Evolutionary conservation across 2,113 vertebrate species (phyloP), one percentile per base, ranked within the genome.

Genomic region (human): DNA sequence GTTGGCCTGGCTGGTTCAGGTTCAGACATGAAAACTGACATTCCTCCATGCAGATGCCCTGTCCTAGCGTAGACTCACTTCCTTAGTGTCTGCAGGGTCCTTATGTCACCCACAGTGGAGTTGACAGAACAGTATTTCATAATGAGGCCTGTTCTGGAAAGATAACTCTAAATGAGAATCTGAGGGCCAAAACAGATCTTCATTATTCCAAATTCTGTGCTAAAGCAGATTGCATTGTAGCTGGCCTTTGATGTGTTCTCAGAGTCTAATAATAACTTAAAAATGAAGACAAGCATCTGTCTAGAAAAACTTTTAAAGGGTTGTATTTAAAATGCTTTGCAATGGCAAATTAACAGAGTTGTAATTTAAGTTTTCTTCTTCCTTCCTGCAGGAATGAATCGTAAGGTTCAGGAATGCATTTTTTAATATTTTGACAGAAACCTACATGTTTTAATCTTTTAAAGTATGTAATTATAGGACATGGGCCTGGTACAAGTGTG

Each of bases 241-340:
- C 55, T 89, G 75, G 82, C 52, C 89, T 96, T 94, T 90, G 86
- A 92, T 93, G 76, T 94, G 48, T 91, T 95, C 75, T 94, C 64
- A n/a, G 57, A 85, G 43, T 83, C 90, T 96, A 97, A 94, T 82
- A 90, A 95, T 95, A 96, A 92, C 52, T 96, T 90, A 72, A 76
- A 97, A 95, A 97, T 94, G 90, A 96, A 97, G 78, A 93, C 52
- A 88, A 96, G 57, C 64, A 48, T 96, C 93, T 96, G 55, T 64
- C 89, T 52, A 86, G 76, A 52, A 87, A 88, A 96, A 94, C 13
- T 89, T 96, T 79, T 57, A 78, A 84, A 89, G 43, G 48, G 7
- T 92, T 61, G 88, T 78, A 55, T 93, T 95, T 93, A 92, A 97
- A 96, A 90, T 92, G 57, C 43, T 90, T 94, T 83, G 32, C 82